Evolutionary conservation across 2,888 invertebrate species (phyloP), one percentile per base, ranked within the genome.

Genomic region (Neria commutata): DNA sequence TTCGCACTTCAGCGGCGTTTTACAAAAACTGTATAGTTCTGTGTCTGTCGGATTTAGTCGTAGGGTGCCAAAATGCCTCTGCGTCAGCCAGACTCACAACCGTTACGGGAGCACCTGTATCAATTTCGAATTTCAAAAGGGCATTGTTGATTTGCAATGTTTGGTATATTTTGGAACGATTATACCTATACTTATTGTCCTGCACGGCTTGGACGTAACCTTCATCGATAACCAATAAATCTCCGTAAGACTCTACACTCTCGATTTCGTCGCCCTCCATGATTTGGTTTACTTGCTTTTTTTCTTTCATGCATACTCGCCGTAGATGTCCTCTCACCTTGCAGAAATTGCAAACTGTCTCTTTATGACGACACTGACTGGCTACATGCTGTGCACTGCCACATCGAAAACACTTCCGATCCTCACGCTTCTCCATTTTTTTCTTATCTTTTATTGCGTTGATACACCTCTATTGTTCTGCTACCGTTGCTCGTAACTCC

Each of bases 401-500:
- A 29, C 29, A 54, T 1, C 45, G 54, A 34, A 46, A 47, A 45
- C 54, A 46, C 46, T 45, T 54, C n/a, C n/a, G n/a, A n/a, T n/a
- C n/a, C n/a, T n/a, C n/a, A 6, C 6, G 6, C n/a, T 46, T 33
- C 37, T 46, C 21, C 5, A 33, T 1, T 33, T 46, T 46, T 23
- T 24, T 19, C 8, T n/a, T n/a, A n/a, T n/a, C n/a, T n/a, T n/a
- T n/a, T n/a, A n/a, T n/a, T n/a, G n/a, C n/a, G n/a, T n/a, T n/a
- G n/a, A n/a, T n/a, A n/a, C n/a, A n/a, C n/a, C n/a, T n/a, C n/a
- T n/a, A n/a, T n/a, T n/a, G n/a, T n/a, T n/a, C n/a, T n/a, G n/a
- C 45, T 11, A 45, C 45, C 45, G 29, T 53, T 33, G 21, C 23
- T 19, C 46, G 71, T 34, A 71, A 49, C 61, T 71, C 63, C 17